Evolutionary conservation across 2,113 vertebrate genomes (phyloP).

Genomic region (Elaphurus davidianus): DNA sequence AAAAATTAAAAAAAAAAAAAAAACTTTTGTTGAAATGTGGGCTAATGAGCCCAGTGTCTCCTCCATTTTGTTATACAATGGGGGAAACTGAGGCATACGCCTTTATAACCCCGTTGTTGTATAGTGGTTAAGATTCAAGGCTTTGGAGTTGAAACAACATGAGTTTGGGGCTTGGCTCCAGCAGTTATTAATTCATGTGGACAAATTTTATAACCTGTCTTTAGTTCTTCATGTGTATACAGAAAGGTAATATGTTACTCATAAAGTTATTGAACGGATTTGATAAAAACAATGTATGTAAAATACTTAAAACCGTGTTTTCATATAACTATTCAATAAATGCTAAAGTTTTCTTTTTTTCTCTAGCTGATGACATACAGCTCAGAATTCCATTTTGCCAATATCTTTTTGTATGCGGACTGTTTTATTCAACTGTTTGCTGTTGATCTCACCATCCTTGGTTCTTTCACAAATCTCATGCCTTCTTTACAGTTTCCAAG

Average conservation of each 20-base stretch:
- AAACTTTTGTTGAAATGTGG: background rate
- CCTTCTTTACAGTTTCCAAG: constrained; percentile 5
- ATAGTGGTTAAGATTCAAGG: background rate
- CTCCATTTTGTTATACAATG: background rate
- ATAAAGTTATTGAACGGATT: background rate
- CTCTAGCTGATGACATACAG: background rate
- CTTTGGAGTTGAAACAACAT: background rate
- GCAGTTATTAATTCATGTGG: background rate
- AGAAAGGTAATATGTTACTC: background rate
- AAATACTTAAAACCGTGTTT: background rate
- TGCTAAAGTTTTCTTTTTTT: background rate
- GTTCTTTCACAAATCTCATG: constrained; percentile 29
- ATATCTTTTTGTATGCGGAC: background rate
- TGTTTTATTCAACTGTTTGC: background rate
- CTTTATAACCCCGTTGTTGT: background rate
- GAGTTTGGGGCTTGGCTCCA: background rate
- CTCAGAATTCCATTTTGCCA: background rate
- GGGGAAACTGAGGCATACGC: background rate
- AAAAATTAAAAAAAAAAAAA: background rate
- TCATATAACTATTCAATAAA: background rate
- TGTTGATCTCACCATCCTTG: background rate
- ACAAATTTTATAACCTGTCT: background rate
- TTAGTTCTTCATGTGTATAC: background rate
- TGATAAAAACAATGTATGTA: background rate
- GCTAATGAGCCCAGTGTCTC: background rate